Base-by-base conservation (phyloP, 35 echinoderm and acorn worm genomes). In the Chiridota heheva region DNA sequence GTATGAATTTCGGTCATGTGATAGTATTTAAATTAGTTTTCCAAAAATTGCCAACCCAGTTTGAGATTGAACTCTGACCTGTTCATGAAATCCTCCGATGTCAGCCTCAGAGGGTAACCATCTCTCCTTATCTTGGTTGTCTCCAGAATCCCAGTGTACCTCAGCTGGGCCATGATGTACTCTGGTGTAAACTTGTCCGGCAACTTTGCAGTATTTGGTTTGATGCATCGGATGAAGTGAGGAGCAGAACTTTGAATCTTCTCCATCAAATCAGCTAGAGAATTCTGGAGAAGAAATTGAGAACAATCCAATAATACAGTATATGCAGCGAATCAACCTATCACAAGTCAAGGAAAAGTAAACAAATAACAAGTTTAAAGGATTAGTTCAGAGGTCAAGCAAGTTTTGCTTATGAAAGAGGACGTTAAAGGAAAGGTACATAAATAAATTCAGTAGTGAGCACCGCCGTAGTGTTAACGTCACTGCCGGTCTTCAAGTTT, bases 191-290 rank as follows among this genome's bases (percentile, higher is more conserved):
- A 98, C 84, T 87, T 91, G 49, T 97, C 88, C 4, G 94, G 74
- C 20, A 85, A 58, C 42, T 97, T 97, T 53, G 70, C 51, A 2
- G 84, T 97, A 74, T 91, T 91, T 0, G 94, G 94, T 43, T 97
- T 97, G 73, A 97, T 88, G 72, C 94, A 97, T 29, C 94, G 88
- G 16, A 97, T 37, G 43, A 97, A 97, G 60, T 97, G 94, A 27
- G 94, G 94, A 18, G 70, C 51, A 32, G 84, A 87, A 12, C 70
- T 40, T 20, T 62, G 72, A 84, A 97, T 97, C 63, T 91, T 97
- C 17, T 64, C 49, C 62, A 97, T 97, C 37, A 97, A 47, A 57
- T 97, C 94, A 20, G 48, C 71, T 29, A 97, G 55, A 35, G 94
- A 97, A 62, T 97, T 97, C 94, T 97, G 69, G 25, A 49, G 38